Conservation (phyloP, 2,888 invertebrate species). For the Resseliella maxima region DNA sequence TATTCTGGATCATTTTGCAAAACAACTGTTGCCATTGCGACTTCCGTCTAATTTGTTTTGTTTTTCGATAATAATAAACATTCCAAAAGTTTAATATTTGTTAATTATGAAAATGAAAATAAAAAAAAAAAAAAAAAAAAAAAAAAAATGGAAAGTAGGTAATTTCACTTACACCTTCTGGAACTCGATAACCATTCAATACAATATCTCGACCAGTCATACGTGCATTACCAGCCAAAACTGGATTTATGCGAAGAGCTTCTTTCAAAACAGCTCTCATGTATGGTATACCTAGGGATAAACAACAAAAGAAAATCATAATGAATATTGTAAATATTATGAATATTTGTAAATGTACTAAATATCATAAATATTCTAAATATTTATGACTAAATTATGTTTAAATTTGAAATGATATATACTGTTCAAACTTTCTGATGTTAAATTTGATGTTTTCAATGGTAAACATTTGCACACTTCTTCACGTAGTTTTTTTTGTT, state of each 20-base stretch:
- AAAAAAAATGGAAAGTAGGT: conserved; percentile 41
- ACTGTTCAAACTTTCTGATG: conserved; percentile 67
- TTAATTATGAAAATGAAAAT: neutral
- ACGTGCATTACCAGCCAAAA: conserved; percentile 71
- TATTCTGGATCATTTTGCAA: conserved; percentile 74
- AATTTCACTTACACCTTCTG: conserved; percentile 70
- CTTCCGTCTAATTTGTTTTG: conserved; percentile 72
- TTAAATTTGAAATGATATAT: too few relatives aligned
- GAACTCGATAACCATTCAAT: conserved; percentile 74
- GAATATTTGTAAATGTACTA: too few relatives aligned
- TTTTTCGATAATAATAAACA: neutral
- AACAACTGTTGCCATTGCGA: conserved; percentile 79
- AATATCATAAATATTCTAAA: too few relatives aligned
- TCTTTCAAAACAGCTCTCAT: conserved; percentile 80
- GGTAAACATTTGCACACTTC: conserved; percentile 70
- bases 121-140: conserved; percentile 56
- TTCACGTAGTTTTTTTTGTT: conserved; percentile 73
- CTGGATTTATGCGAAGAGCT: conserved; percentile 73
- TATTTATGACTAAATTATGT: too few relatives aligned
- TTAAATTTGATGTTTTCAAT: conserved; percentile 65
- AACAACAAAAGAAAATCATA: too few relatives aligned
- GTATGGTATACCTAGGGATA: too few relatives aligned
- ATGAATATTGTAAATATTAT: too few relatives aligned
- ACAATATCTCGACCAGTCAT: conserved; percentile 70
- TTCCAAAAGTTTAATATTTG: neutral